Percentiles rank a stretch among this genome's conserved stretches.
Evolutionary conservation across 2,113 vertebrate genomes (phyloP).

Genomic region (Arenaria interpres): DNA sequence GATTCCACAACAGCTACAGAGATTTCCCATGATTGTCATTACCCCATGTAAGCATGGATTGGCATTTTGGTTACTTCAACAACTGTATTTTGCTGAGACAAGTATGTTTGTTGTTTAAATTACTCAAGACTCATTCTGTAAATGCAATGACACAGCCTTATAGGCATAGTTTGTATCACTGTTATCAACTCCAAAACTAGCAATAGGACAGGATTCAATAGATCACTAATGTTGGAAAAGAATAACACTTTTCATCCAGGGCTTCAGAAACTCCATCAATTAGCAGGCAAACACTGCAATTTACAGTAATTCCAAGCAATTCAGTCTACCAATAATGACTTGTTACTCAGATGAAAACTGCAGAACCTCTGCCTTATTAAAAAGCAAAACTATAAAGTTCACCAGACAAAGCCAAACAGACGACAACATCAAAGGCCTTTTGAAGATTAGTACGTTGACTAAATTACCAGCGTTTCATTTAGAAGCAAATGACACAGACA

Average conservation of each 20-base stretch:
- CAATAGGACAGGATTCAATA: neutral
- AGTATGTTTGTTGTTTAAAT: neutral
- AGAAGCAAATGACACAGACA: slow-evolving; percentile 15
- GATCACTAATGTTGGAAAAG: neutral
- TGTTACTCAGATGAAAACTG: slow-evolving; percentile 5
- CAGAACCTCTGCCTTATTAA: slow-evolving; percentile 32
- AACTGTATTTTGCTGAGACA: neutral
- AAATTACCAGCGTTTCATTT: slow-evolving; percentile 46
- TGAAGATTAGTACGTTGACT: slow-evolving; percentile 54
- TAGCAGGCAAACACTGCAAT: neutral
- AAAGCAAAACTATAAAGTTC: slow-evolving; percentile 38
- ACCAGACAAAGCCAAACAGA: slow-evolving; percentile 37
- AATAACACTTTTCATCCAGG: neutral
- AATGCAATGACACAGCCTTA: neutral
- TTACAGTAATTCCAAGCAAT: slow-evolving; percentile 36
- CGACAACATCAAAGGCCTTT: slow-evolving; percentile 50
- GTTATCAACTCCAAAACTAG: neutral
- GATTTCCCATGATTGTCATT: neutral
- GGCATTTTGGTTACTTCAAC: neutral
- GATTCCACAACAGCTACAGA: neutral
- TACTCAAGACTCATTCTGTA: neutral
- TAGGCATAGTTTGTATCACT: neutral
- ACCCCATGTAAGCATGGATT: neutral
- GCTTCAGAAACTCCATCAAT: neutral
- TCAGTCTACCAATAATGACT: slow-evolving; percentile 16